Base-by-base conservation (phyloP, 1,140 invertebrate species). In the Drosophila pandora region DNA sequence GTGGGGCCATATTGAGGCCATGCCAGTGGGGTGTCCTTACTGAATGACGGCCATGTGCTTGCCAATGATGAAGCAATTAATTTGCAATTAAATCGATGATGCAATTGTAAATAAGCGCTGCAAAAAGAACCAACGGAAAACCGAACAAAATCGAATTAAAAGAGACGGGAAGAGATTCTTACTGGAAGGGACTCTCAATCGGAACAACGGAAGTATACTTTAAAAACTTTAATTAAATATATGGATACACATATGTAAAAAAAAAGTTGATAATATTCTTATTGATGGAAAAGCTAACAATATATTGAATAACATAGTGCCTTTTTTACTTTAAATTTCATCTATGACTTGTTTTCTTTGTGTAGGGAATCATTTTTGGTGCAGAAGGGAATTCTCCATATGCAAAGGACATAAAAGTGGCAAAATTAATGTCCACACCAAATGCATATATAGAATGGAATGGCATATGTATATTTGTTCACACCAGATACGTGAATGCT, bases 31-130 rank as follows among this genome's bases (percentile, higher is more conserved):
- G 53, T 30, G 53, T 45, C 43, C 55, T 55, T 37, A 30, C 61
- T 22, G 72, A 55, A 60, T 80, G 72, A 69, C 62, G 56, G 55
- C 54, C 68, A 69, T 80, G 64, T 73, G 69, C 74, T 68, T 57
- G 76, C 79, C 79, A 90, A 87, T 90, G 81, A 90, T 87, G 88
- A 84, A 90, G 88, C 88, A 90, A 90, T 90, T 90, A 90, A 90
- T 90, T 90, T 90, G 77, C 83, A 90, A 90, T 90, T 90, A 90
- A 87, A 90, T 87, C 70, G 88, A 90, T 83, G 80, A 83, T 83
- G 75, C 80, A 83, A 83, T 79, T 83, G 80, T 80, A 83, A 83
- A 83, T 83, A 83, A 83, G 80, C 71, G 80, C 41, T 8, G 41
- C 13, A 43, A 43, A 82, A 79, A 68, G 61, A 69, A 73, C 68